These are phyloP conservation scores for Tupaia chinensis DNA, from an alignment of 2,113 vertebrate species.

Conservation along the genomic window DNA sequence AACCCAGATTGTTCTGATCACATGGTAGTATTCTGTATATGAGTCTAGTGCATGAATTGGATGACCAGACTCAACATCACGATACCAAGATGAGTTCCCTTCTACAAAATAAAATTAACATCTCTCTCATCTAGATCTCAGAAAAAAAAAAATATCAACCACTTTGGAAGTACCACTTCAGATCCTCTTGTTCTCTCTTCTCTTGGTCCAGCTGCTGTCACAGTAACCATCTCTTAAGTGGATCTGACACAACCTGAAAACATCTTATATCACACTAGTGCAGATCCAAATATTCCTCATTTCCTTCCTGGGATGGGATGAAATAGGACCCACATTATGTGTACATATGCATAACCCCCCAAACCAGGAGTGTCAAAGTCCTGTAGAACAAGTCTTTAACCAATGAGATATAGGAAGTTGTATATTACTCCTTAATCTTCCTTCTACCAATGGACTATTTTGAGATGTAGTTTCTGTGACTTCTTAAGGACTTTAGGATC, in stretches of 20 bases:
- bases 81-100: not conserved
- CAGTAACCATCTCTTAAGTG: not conserved
- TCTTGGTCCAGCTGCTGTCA: not conserved
- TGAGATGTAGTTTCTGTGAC: not conserved
- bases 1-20: not conserved
- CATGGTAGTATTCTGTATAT: not conserved
- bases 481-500: not conserved
- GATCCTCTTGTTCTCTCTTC: not conserved
- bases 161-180: not conserved
- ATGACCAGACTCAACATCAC: not conserved
- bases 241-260: too few species aligned
- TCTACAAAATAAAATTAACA: not conserved
- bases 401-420: not conserved
- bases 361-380: not conserved
- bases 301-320: not conserved
- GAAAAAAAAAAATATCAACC: not conserved
- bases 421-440: not conserved
- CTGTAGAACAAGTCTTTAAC: not conserved
- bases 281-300: too few species aligned
- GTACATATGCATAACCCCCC: not conserved
- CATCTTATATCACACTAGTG: too few species aligned
- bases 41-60: not conserved
- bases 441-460: not conserved
- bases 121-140: not conserved
- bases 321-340: too few species aligned